Conservation (phyloP, 2,797 vertebrate genomes). For the Smutsia gigantea region DNA sequence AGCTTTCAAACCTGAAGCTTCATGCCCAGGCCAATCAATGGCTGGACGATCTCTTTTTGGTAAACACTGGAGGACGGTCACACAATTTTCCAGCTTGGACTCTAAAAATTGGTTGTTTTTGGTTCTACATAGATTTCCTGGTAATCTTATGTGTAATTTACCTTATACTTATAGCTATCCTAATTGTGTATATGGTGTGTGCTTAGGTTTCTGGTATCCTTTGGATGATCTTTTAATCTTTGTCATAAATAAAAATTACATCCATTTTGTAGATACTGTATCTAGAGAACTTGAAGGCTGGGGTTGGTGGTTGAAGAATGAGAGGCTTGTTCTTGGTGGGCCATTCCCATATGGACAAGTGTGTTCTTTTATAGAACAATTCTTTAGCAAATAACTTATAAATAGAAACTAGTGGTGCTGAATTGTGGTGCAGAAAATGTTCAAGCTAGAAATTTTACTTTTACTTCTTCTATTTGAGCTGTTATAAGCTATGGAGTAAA, state of each 20-base stretch:
- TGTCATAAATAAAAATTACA: background rate
- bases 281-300: background rate
- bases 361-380: background rate
- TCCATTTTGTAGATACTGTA: background rate
- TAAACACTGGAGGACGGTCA: background rate
- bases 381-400: slow-evolving; percentile 12
- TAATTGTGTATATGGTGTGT: background rate
- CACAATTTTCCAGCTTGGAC: background rate
- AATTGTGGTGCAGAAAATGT: background rate
- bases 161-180: background rate
- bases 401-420: background rate
- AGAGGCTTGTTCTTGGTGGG: background rate
- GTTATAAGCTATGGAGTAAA: background rate
- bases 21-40: background rate
- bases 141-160: background rate
- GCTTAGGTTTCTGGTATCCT: background rate
- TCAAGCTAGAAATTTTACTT: slow-evolving; percentile 6
- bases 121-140: background rate
- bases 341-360: background rate
- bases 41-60: background rate
- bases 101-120: background rate
- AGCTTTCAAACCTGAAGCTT: background rate
- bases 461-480: background rate
- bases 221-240: background rate
- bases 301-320: background rate